These are phyloP conservation scores for Diorhabda elongata DNA, from an alignment of 1,140 invertebrate genomes.

Conservation along the genomic window DNA sequence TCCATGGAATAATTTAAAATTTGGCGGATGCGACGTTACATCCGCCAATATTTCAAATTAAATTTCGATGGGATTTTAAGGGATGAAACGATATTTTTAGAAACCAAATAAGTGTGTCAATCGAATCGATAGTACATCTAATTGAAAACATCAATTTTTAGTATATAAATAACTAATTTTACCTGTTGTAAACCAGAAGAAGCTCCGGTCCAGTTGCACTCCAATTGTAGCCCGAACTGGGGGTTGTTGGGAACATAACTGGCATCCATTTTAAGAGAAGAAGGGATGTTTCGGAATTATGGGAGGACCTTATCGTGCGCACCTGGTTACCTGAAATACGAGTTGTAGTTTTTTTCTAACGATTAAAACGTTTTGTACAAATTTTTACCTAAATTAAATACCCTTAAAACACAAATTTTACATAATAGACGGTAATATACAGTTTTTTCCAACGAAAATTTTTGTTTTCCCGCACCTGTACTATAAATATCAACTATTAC, in stretches of 20 bases:
- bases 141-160: not conserved
- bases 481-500: not conserved
- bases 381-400: not conserved
- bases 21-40: too few species aligned
- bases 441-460: not conserved
- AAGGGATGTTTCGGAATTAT: conserved; percentile 15
- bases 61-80: too few species aligned
- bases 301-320: conserved; percentile 26
- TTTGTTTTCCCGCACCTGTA: not conserved
- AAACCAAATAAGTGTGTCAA: too few species aligned
- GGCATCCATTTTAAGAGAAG: conserved; percentile 37
- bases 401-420: not conserved
- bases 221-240: conserved; percentile 46
- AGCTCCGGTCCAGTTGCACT: conserved; percentile 43
- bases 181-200: conserved; percentile 29
- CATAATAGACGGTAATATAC: not conserved
- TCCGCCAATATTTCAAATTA: too few species aligned
- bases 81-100: too few species aligned
- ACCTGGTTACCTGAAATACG: conserved; percentile 16
- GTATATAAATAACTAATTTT: conserved; percentile 11
- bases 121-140: not conserved
- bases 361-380: too few species aligned
- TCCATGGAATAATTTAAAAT: too few species aligned
- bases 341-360: not conserved
- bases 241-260: conserved; percentile 47